Conservation (phyloP, 2,113 vertebrate genomes). For the Nicator chloris region DNA sequence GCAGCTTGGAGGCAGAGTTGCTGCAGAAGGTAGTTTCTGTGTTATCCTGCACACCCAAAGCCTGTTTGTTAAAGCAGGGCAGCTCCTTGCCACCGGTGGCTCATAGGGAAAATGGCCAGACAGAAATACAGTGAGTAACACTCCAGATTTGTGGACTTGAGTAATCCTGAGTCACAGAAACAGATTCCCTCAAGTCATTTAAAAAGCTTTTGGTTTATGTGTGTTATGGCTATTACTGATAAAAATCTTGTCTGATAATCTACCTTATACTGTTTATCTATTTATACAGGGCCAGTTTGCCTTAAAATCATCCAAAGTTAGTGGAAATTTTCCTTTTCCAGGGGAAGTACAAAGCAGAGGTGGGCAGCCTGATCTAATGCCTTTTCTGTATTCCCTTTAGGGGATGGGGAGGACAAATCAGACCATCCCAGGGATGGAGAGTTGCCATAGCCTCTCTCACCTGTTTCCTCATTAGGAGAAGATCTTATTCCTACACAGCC, state of each 20-base stretch:
- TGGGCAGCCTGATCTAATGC: neutral
- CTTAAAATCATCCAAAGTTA: neutral
- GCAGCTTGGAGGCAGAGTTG: neutral
- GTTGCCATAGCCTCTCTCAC: rapidly evolving
- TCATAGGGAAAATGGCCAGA: neutral
- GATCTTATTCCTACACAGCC: neutral
- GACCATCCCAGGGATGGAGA: neutral
- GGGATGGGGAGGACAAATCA: neutral
- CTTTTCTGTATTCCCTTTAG: neutral
- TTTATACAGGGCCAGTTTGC: neutral
- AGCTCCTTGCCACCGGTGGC: neutral
- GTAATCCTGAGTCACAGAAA: neutral
- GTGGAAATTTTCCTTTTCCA: neutral
- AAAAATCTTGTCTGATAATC: neutral
- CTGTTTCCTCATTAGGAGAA: neutral
- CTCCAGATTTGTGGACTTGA: neutral
- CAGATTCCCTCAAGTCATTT: neutral
- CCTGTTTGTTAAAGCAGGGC: neutral
- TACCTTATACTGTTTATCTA: neutral
- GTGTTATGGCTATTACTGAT: neutral
- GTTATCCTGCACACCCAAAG: neutral
- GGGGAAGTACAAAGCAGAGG: neutral
- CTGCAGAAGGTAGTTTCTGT: neutral
- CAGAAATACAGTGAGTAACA: neutral
- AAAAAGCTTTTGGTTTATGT: neutral